These are phyloP conservation scores for Platynereis dumerilii DNA, from an alignment of 2,888 invertebrate genomes.

Conservation along the genomic window DNA sequence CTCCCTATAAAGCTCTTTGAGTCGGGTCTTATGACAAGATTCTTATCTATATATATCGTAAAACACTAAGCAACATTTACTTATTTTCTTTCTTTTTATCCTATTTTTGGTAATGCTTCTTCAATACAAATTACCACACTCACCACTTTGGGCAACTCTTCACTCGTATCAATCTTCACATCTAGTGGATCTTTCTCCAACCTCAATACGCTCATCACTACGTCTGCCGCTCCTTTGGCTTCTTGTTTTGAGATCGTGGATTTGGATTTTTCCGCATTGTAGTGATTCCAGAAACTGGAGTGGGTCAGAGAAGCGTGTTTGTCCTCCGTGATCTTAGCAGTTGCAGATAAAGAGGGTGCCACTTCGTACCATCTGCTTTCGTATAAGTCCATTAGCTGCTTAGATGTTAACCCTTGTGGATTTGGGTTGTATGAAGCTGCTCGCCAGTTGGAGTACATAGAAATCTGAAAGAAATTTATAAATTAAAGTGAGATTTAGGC, in stretches of 20 bases:
- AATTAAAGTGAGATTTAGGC: too few relatives aligned
- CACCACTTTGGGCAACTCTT: constrained; percentile 9
- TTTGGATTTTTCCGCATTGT: constrained; percentile 35
- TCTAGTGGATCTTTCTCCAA: too few relatives aligned
- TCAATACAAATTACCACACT: too few relatives aligned
- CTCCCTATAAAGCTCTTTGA: too few relatives aligned
- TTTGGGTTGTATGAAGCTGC: constrained; percentile 62
- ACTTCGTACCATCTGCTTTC: constrained; percentile 8
- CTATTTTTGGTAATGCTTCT: too few relatives aligned
- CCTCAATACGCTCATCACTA: too few relatives aligned
- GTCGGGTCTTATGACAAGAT: too few relatives aligned
- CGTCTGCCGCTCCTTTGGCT: constrained; percentile 16
- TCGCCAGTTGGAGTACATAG: constrained; percentile 94
- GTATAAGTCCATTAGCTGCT: constrained; percentile 49
- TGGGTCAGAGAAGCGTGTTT: constrained; percentile 62
- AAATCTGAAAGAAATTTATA: constrained; percentile 72
- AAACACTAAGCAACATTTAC: too few relatives aligned
- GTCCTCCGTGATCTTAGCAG: constrained; percentile 26
- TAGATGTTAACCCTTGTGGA: constrained; percentile 73
- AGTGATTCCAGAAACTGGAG: constrained; percentile 63
- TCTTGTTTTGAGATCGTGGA: background rate
- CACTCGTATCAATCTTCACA: background rate
- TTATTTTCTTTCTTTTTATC: too few relatives aligned
- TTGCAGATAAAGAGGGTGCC: constrained; percentile 7
- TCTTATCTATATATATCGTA: too few relatives aligned